A percentile compares a stretch with the other conserved stretches of the same genome.
These are phyloP conservation scores for Drosophila prostipennis DNA, from an alignment of 2,888 invertebrate species.

Conservation along the genomic window DNA sequence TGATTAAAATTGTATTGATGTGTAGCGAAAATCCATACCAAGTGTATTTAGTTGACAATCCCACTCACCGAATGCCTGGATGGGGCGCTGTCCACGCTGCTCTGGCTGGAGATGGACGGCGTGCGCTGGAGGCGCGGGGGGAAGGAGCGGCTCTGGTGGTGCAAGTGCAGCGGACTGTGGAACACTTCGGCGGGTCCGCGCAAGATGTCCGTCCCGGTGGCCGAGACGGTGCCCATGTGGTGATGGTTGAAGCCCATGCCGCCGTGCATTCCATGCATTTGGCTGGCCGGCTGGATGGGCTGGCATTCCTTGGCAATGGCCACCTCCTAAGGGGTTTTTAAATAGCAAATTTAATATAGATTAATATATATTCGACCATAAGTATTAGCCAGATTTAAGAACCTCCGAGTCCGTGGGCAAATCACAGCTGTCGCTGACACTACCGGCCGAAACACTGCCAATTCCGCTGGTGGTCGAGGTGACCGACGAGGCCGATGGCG, in stretches of 20 bases:
- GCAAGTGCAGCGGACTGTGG: slow-evolving; percentile 86
- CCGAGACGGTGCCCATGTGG: slow-evolving; percentile 61
- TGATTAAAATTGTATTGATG: too few relatives aligned
- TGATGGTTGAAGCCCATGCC: slow-evolving; percentile 69
- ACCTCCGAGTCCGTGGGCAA: slow-evolving; percentile 84
- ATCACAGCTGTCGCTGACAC: slow-evolving; percentile 83
- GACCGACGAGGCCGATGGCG: slow-evolving; percentile 83
- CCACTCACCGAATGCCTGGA: slow-evolving; percentile 85
- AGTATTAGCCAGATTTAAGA: slow-evolving; percentile 16
- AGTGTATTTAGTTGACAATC: too few relatives aligned
- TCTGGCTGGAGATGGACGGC: slow-evolving; percentile 92
- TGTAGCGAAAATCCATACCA: too few relatives aligned
- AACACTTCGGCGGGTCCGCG: slow-evolving; percentile 86
- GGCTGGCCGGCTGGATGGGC: slow-evolving; percentile 86
- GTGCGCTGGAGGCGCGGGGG: slow-evolving; percentile 90
- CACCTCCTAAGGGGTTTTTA: slow-evolving; percentile 86
- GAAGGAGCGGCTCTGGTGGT: slow-evolving; percentile 89
- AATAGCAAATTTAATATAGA: background rate
- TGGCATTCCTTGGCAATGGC: slow-evolving; percentile 88
- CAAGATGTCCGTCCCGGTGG: slow-evolving; percentile 79
- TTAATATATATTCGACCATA: background rate
- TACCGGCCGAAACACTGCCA: slow-evolving; percentile 81
- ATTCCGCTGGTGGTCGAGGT: slow-evolving; percentile 83
- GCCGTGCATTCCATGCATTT: slow-evolving; percentile 50
- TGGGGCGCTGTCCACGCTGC: slow-evolving; percentile 91